phyloP scores from a whole-genome alignment of 2,797 vertebrate genomes.

The Phataginus tetradactyla region DNA sequence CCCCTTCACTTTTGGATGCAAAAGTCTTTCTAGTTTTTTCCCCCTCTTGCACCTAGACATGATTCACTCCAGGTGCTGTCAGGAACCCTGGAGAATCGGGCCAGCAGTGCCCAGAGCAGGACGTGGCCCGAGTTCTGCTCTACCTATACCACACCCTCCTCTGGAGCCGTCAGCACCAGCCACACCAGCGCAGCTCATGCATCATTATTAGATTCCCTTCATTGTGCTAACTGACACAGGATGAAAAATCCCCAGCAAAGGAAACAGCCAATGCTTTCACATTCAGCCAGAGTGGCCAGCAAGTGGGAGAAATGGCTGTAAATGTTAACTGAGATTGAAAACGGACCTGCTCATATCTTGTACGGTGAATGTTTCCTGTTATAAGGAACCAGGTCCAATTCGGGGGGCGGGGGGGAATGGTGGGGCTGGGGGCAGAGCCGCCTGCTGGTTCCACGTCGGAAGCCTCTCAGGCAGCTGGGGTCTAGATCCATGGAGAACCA shows the following conservation, averaged over 20 bases:
- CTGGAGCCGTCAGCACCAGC: background rate
- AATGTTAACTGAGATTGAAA: conserved; percentile 83
- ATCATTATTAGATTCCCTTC: conserved; percentile 81
- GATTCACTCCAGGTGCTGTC: background rate
- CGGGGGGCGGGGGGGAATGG: background rate
- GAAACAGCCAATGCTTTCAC: conserved; percentile 64
- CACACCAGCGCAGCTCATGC: conserved; percentile 41
- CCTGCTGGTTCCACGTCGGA: background rate
- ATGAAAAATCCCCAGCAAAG: conserved; percentile 76
- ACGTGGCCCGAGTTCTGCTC: accelerated
- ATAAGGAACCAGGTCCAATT: accelerated
- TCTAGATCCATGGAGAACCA: background rate
- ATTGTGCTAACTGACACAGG: conserved; percentile 80
- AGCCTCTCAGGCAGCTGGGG: background rate
- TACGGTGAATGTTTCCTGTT: conserved; percentile 38
- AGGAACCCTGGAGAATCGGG: background rate
- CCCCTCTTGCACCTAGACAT: background rate
- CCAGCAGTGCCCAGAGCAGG: accelerated
- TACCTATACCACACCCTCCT: conserved; percentile 7
- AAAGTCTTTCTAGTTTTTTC: background rate
- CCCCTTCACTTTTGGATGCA: background rate
- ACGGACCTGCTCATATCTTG: background rate
- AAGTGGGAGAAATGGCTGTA: conserved; percentile 73
- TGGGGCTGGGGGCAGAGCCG: background rate
- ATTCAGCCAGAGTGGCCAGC: conserved; percentile 64